Base-by-base conservation (phyloP, 2,888 invertebrate species). In the Hypomecis atomaria region DNA sequence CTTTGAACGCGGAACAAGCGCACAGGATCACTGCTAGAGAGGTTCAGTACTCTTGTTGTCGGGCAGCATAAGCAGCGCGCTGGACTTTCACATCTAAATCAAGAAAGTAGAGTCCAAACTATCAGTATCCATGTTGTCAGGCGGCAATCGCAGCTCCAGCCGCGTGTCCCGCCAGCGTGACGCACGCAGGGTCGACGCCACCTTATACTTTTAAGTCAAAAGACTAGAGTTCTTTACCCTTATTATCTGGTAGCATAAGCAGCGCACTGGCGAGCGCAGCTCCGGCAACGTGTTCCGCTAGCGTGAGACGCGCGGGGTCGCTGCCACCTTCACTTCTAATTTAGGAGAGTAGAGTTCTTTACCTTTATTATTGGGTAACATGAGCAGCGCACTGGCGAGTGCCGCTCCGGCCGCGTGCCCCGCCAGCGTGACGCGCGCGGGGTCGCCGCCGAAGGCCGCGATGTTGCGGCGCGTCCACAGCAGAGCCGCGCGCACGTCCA, bases 381-480 rank as follows among this genome's bases (percentile, higher is more conserved):
- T 95, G 79, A 98, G 95, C 61, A 98, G 94, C 47, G 97, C 94
- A 85, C 97, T 97, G 71, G 95, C 97, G 43, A 98, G 93, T 2
- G 97, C 96, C 0, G 98, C 98, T 0, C 98, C 98, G 4, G 96
- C 96, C 58, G 96, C 96, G 89, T 98, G 98, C 2, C 97, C 98
- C 71, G 96, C 94, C 47, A 98, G 89, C 34, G 98, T 98, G 67
- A 98, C 95, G 57, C 96, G 93, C 52, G 94, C 90, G 0, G 96
- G 95, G 89, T 98, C 98, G 0, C 98, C 98, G n/a, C 97, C 97
- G 86, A 98, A 98, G 3, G 96, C 95, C 0, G 94, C 96, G 49
- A 98, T 95, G 88, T 98, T 97, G 76, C 94, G 94, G 71, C 95
- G 95, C 77, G 97, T 94, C 98, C 98, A 98, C 67, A 94, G 94